A percentile compares a stretch with the other conserved stretches of the same genome.
Conservation (phyloP, 2,888 invertebrate species). For the Trimorus sp. region DNA sequence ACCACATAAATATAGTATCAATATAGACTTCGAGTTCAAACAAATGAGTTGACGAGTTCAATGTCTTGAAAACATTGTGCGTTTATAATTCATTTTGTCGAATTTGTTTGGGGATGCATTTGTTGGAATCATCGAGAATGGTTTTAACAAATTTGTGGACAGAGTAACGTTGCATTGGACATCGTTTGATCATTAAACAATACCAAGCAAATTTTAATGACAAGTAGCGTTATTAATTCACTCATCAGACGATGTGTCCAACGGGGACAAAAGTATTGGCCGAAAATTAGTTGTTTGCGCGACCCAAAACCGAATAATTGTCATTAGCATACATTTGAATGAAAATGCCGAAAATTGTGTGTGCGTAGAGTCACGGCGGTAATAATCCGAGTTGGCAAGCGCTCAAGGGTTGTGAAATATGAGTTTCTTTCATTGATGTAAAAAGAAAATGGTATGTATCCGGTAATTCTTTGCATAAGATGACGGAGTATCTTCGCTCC, state of each 20-base stretch:
- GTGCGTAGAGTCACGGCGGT: constrained; percentile 50
- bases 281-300: constrained; percentile 57
- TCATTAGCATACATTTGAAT: constrained; percentile 63
- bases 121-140: too few species aligned
- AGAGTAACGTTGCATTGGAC: too few species aligned
- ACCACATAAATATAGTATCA: too few species aligned
- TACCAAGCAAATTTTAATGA: too few species aligned
- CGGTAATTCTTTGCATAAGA: constrained; percentile 60
- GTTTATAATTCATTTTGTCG: too few species aligned
- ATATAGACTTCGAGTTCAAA: too few species aligned
- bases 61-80: too few species aligned
- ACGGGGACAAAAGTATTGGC: constrained; percentile 40
- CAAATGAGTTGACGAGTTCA: too few species aligned
- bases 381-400: constrained; percentile 61
- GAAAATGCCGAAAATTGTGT: constrained; percentile 57
- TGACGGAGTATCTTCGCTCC: constrained; percentile 51
- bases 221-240: constrained; percentile 7
- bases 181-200: too few species aligned
- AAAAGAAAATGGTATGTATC: constrained; percentile 59
- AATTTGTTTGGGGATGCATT: too few species aligned
- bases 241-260: constrained; percentile 3
- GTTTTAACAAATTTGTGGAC: too few species aligned
- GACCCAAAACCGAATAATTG: constrained; percentile 59
- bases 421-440: constrained; percentile 59
- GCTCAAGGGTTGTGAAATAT: constrained; percentile 56